phyloP scores from a whole-genome alignment of 2,888 invertebrate species.

The Teleogryllus oceanicus region DNA sequence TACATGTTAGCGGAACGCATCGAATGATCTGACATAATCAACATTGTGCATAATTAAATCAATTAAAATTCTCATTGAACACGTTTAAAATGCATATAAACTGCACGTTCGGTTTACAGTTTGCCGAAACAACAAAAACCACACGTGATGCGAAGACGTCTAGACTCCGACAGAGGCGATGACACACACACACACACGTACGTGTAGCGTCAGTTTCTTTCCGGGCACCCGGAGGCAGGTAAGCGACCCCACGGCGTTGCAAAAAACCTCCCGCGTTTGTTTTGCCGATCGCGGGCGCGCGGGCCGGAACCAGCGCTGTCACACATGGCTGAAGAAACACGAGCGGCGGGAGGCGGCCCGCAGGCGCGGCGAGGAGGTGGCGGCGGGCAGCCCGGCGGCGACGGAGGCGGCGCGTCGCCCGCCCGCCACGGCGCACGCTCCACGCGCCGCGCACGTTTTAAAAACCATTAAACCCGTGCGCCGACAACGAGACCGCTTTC shows the following conservation, averaged over 20 bases:
- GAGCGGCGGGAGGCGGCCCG: conserved; percentile 31
- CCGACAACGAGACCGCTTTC: not conserved
- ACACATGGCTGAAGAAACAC: conserved; percentile 39
- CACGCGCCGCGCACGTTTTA: not conserved
- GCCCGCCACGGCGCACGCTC: not conserved
- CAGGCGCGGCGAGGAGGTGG: conserved; percentile 19
- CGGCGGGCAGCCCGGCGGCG: not conserved
- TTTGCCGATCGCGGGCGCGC: not conserved
- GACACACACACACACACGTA: too few species aligned
- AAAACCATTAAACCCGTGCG: conserved; percentile 22
- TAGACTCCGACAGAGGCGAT: accelerated
- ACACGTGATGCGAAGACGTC: too few species aligned
- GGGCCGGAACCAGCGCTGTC: conserved; percentile 29
- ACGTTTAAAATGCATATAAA: too few species aligned
- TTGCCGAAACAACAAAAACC: too few species aligned
- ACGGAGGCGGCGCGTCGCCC: not conserved
- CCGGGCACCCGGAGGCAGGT: too few species aligned
- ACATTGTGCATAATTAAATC: too few species aligned
- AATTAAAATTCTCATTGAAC: too few species aligned
- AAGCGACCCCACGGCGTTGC: too few species aligned
- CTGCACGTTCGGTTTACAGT: too few species aligned
- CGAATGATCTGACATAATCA: too few species aligned
- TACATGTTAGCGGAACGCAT: too few species aligned
- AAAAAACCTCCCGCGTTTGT: not conserved
- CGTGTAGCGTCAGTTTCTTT: too few species aligned